phyloP scores from a whole-genome alignment of 2,888 invertebrate species.

The Eudemis profundana region DNA sequence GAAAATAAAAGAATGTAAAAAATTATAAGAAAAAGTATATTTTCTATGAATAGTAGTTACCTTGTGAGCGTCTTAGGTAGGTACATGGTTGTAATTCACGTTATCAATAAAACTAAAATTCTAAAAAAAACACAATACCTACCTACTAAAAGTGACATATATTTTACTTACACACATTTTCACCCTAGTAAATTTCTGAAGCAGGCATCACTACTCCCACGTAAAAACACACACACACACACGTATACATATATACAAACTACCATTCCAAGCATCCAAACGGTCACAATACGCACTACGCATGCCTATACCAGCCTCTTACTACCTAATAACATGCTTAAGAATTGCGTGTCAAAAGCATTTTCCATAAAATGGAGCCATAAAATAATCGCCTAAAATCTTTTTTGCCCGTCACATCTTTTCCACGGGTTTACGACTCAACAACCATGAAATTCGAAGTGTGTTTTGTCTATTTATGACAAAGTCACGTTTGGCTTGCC shows the following conservation, averaged over 20 bases:
- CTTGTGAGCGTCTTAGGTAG: no score
- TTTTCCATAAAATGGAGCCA: slow-evolving; percentile 37
- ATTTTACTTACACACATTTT: no score
- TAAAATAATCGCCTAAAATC: slow-evolving; percentile 42
- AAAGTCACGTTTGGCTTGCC: slow-evolving; percentile 9
- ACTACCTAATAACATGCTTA: slow-evolving; percentile 31
- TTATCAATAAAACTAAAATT: no score
- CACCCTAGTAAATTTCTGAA: no score
- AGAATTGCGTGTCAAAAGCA: slow-evolving; percentile 38
- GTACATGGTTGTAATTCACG: no score
- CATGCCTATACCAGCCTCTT: slow-evolving; percentile 15
- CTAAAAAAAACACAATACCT: no score
- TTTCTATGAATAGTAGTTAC: no score
- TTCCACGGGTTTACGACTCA: slow-evolving; percentile 28
- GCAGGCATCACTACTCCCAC: no score
- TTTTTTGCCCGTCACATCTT: slow-evolving; percentile 36
- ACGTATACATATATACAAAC: not conserved
- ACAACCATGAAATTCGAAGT: slow-evolving; percentile 38
- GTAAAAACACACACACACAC: no score
- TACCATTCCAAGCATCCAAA: not conserved
- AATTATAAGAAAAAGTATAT: not conserved
- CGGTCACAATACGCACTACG: not conserved
- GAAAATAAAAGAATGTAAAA: no score
- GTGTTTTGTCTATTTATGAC: slow-evolving; percentile 39
- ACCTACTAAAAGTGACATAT: no score